These are phyloP conservation scores for Sarotherodon lohbergeri DNA, from an alignment of 2,113 vertebrate genomes.

Conservation along the genomic window DNA sequence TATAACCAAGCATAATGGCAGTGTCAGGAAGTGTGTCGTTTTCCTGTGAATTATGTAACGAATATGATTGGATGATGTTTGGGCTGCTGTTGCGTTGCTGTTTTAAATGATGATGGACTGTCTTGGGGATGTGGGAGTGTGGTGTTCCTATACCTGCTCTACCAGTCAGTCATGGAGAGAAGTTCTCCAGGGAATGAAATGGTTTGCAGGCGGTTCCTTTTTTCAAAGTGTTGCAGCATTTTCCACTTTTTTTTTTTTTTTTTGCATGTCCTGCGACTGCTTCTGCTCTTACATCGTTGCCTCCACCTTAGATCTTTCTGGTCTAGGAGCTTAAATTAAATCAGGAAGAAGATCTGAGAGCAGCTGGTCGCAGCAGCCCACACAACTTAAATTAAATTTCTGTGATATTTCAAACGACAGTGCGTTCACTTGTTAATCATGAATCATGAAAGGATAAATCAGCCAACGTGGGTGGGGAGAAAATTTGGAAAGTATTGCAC, in stretches of 20 bases:
- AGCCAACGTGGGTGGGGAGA: not conserved
- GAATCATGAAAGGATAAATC: not conserved
- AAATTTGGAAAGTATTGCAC: constrained; percentile 22
- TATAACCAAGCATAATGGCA: not conserved
- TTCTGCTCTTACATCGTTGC: not conserved
- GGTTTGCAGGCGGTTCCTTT: not conserved
- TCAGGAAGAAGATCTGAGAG: not conserved
- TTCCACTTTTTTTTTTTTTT: not conserved
- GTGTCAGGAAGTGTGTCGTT: not conserved
- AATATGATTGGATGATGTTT: not conserved
- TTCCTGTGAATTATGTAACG: not conserved
- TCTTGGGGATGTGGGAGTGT: not conserved
- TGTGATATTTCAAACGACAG: not conserved
- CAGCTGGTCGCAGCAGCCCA: not conserved
- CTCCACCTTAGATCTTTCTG: not conserved
- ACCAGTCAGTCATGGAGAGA: not conserved
- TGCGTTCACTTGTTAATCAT: not conserved
- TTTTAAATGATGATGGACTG: not conserved
- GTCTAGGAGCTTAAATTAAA: not conserved
- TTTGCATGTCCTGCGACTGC: not conserved
- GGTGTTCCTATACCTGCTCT: not conserved
- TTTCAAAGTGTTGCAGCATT: not conserved
- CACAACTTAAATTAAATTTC: not conserved
- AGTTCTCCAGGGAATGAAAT: not conserved
- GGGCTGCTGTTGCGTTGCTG: not conserved